phyloP scores from a whole-genome alignment of 2,797 vertebrate species.

The Smutsia gigantea region DNA sequence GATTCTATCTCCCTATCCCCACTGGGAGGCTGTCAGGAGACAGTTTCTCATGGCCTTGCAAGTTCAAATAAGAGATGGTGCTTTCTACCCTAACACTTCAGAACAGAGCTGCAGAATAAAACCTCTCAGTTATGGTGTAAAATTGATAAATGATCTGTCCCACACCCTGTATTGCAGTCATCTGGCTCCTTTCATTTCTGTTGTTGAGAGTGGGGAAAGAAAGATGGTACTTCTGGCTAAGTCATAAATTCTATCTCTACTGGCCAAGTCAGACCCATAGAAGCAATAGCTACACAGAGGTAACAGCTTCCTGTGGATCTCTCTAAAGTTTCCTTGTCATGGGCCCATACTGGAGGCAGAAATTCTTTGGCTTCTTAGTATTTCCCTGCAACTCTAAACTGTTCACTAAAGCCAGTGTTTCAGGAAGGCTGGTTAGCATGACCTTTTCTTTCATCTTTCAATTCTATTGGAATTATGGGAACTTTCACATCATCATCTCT shows the following conservation, averaged over 20 bases:
- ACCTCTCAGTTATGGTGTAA: neutral
- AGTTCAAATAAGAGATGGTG: neutral
- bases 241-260: neutral
- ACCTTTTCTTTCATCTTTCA: neutral
- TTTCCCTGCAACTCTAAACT: neutral
- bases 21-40: neutral
- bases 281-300: too few species aligned
- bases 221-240: neutral
- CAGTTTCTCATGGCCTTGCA: fast-evolving
- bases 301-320: neutral
- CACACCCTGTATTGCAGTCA: neutral
- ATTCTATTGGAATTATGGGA: neutral
- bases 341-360: neutral
- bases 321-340: neutral
- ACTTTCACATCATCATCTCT: neutral
- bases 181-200: neutral
- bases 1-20: neutral
- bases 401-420: neutral
- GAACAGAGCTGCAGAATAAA: neutral
- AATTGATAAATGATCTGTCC: neutral
- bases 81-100: neutral
- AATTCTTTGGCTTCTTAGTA: neutral
- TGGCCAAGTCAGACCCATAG: neutral
- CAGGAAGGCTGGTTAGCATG: neutral
- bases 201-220: neutral